Conservation (phyloP, 1,140 invertebrate genomes). For the Ips nitidus region DNA sequence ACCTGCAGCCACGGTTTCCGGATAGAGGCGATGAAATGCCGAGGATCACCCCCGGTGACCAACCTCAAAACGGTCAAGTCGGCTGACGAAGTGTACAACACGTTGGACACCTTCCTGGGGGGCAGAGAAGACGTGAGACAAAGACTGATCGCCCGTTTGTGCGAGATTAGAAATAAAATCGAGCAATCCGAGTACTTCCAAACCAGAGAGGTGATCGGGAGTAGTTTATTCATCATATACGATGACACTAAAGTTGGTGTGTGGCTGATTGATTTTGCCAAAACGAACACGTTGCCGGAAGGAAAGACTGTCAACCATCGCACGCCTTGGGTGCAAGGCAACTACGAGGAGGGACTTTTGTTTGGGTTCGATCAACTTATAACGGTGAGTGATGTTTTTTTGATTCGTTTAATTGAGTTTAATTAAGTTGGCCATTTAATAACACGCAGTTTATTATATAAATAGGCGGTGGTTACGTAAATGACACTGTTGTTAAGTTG, state of each 20-base stretch:
- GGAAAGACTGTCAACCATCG: conserved; percentile 74
- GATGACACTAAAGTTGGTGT: conserved; percentile 83
- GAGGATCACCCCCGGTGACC: conserved; percentile 71
- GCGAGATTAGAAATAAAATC: conserved; percentile 75
- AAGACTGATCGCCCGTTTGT: conserved; percentile 72
- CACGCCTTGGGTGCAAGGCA: conserved; percentile 80
- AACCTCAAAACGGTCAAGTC: conserved; percentile 78
- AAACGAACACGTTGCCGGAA: conserved; percentile 76
- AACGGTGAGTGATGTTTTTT: conserved; percentile 48
- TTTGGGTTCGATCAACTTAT: conserved; percentile 87
- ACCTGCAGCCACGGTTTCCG: conserved; percentile 91
- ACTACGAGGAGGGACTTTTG: conserved; percentile 93
- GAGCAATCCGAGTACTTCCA: conserved; percentile 87
- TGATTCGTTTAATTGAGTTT: too few relatives aligned
- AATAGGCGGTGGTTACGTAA: neutral
- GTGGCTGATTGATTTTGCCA: conserved; percentile 97
- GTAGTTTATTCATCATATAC: conserved; percentile 92
- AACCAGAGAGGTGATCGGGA: conserved; percentile 91
- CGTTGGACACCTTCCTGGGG: conserved; percentile 77
- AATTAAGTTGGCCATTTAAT: too few relatives aligned
- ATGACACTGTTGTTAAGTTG: conserved; percentile 1
- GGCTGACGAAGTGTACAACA: conserved; percentile 73
- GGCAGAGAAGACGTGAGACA: conserved; percentile 65
- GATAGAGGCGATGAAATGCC: conserved; percentile 92
- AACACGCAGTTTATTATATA: too few relatives aligned